phyloP scores from a whole-genome alignment of 2,113 vertebrate species.

The Phyllostomus hastatus region DNA sequence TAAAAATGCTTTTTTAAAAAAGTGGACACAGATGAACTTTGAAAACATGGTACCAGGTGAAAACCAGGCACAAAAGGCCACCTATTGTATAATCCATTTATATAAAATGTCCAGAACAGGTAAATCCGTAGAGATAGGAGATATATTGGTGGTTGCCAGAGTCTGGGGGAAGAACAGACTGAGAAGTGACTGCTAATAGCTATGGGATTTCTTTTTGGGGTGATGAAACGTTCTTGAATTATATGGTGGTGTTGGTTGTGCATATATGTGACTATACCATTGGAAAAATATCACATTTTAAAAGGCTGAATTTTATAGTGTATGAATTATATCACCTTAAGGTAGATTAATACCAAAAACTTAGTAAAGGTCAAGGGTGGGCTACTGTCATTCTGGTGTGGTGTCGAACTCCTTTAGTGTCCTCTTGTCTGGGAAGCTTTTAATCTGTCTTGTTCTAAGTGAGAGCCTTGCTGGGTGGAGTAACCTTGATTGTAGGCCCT shows the following conservation, averaged over 20 bases:
- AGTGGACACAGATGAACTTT: not conserved
- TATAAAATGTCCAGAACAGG: not conserved
- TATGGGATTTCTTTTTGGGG: not conserved
- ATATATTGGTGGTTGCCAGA: not conserved
- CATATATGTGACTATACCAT: not conserved
- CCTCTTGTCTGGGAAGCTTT: not conserved
- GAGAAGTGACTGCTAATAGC: not conserved
- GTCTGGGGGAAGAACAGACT: not conserved
- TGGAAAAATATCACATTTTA: not conserved
- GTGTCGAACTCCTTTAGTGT: not conserved
- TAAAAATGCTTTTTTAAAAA: not conserved
- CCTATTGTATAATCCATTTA: not conserved
- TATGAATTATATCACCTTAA: not conserved
- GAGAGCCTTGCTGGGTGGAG: not conserved
- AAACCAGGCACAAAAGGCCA: not conserved
- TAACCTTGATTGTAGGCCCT: not conserved
- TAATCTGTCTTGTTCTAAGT: not conserved
- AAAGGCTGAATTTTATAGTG: not conserved
- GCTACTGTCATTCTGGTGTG: not conserved
- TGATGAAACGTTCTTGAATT: not conserved
- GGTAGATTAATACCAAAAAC: not conserved
- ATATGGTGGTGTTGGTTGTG: not conserved
- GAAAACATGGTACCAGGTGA: not conserved
- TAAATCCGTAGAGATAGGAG: not conserved
- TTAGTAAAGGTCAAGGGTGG: not conserved